Conservation (phyloP, 1,140 invertebrate species). For the Onthophagus taurus region DNA sequence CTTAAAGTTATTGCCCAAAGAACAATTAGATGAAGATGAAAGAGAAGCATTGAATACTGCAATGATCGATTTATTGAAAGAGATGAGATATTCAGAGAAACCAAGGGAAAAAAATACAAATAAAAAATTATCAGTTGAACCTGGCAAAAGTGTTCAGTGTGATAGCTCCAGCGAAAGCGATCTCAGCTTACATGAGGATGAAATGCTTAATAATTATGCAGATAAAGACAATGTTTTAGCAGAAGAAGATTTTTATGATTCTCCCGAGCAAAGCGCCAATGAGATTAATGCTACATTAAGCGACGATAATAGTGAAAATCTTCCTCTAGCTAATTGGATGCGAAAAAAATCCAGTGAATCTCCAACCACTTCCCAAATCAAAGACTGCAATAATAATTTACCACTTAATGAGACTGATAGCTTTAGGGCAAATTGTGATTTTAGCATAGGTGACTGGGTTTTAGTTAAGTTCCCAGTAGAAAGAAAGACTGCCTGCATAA, state of each 20-base stretch:
- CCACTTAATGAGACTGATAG: not conserved
- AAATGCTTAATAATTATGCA: not conserved
- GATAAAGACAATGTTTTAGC: not conserved
- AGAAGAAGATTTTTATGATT: not conserved
- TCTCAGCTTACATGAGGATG: not conserved
- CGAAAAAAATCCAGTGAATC: not conserved
- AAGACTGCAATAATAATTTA: too few relatives aligned
- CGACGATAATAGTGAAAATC: conserved; percentile 2
- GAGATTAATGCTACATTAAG: not conserved
- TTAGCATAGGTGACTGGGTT: not conserved
- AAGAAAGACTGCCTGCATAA: conserved; percentile 2
- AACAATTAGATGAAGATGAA: not conserved
- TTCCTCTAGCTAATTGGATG: not conserved
- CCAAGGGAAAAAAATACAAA: not conserved
- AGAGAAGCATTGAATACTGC: not conserved
- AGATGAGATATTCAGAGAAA: conserved; percentile 1
- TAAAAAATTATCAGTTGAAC: conserved; percentile 3
- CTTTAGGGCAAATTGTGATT: not conserved
- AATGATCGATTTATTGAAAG: conserved; percentile 2
- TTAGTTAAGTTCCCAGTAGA: not conserved
- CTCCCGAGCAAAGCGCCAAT: not conserved
- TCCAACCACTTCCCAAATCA: too few relatives aligned
- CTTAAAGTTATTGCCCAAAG: conserved; percentile 1
- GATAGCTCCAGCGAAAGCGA: not conserved
- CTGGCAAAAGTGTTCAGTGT: conserved; percentile 2